Percentiles rank a stretch among this genome's conserved stretches.
phyloP scores from a whole-genome alignment of 2,888 invertebrate species.

The Athrips mouffetella region DNA sequence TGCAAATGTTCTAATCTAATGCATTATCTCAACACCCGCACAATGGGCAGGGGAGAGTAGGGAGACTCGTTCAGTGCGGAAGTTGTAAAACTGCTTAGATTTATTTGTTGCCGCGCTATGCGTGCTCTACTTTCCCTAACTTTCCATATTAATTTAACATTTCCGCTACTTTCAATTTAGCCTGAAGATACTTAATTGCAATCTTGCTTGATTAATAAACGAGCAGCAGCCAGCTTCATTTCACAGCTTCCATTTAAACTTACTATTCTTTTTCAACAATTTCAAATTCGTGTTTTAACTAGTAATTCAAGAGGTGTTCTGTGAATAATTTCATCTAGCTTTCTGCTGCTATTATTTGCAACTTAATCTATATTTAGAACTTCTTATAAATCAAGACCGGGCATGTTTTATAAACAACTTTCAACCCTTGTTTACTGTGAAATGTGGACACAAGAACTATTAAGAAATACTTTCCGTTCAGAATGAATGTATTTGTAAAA shows the following conservation, averaged over 20 bases:
- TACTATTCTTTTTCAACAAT: not conserved
- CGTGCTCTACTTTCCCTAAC: slow-evolving; percentile 29
- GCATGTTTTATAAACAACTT: too few species aligned
- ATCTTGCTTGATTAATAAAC: slow-evolving; percentile 30
- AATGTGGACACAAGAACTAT: too few species aligned
- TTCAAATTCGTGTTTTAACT: too few species aligned
- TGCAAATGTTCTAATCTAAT: too few species aligned
- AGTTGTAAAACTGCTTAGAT: slow-evolving; percentile 45
- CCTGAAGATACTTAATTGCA: slow-evolving; percentile 33
- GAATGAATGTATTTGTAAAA: too few species aligned
- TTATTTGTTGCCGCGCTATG: slow-evolving; percentile 39
- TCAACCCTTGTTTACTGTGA: too few species aligned
- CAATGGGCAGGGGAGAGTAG: slow-evolving; percentile 26
- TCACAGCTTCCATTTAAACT: not conserved
- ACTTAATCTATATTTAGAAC: too few species aligned
- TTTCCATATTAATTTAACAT: slow-evolving; percentile 37
- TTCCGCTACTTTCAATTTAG: slow-evolving; percentile 39
- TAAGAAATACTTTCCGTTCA: too few species aligned
- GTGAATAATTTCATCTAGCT: too few species aligned
- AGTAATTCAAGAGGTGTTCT: too few species aligned
- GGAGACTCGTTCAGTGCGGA: slow-evolving; percentile 39
- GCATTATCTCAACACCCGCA: slow-evolving; percentile 15
- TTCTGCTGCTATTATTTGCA: too few species aligned
- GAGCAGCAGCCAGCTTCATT: slow-evolving; percentile 12
- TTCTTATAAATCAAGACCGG: too few species aligned